phyloP scores from a whole-genome alignment of 1,140 invertebrate genomes.

The Oscheius sp. region DNA sequence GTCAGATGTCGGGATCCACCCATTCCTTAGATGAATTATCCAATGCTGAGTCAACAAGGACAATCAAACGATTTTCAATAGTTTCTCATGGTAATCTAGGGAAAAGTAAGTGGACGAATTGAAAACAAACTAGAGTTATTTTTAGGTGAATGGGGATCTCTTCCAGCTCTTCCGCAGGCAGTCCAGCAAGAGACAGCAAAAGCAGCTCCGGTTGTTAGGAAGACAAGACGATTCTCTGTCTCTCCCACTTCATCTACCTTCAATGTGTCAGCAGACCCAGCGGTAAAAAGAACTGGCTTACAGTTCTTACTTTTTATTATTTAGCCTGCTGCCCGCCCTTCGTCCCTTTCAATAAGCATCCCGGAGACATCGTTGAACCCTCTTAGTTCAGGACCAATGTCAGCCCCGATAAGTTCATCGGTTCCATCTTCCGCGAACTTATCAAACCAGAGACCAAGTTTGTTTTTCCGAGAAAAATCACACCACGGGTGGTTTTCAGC shows the following conservation, averaged over 20 bases:
- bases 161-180: conserved; percentile 20
- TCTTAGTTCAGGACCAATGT: background rate
- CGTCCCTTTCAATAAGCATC: background rate
- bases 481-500: no score
- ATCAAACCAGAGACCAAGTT: background rate
- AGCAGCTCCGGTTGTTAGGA: conserved; percentile 20
- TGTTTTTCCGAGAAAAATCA: no score
- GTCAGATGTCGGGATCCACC: conserved; percentile 22
- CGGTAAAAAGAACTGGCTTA: background rate
- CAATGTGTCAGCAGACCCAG: background rate
- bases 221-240: conserved; percentile 31
- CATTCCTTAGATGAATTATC: conserved; percentile 23
- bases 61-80: background rate
- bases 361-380: background rate
- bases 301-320: background rate
- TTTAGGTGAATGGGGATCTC: conserved; percentile 32
- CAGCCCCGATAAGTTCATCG: background rate
- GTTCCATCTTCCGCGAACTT: background rate
- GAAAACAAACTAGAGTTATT: conserved; percentile 11
- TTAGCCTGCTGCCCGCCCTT: background rate
- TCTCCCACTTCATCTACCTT: conserved; percentile 23
- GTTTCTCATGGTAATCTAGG: no score
- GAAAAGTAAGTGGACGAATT: background rate
- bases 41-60: background rate
- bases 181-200: background rate